Percentiles rank a stretch among this genome's conserved stretches.
These are phyloP conservation scores for Leuciscus idus DNA, from an alignment of 2,113 vertebrate species.

Conservation along the genomic window DNA sequence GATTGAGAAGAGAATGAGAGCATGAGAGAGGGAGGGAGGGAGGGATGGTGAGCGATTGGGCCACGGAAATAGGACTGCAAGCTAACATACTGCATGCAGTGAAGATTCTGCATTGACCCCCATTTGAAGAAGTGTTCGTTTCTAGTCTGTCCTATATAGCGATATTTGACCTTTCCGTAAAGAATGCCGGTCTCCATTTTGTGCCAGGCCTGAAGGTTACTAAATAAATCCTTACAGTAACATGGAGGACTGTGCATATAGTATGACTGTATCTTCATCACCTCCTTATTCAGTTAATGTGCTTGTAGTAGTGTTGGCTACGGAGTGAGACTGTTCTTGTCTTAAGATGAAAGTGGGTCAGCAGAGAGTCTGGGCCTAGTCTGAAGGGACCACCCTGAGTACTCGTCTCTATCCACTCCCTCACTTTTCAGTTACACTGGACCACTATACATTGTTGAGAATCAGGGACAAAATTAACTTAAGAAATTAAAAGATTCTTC, in stretches of 20 bases:
- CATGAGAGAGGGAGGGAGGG: constrained; percentile 19
- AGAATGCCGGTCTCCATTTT: constrained; percentile 14
- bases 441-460: neutral
- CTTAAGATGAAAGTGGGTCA: constrained; percentile 37
- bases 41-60: constrained; percentile 14
- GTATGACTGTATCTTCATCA: neutral
- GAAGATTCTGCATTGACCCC: constrained; percentile 20
- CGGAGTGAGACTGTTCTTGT: neutral
- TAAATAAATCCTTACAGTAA: neutral
- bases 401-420: neutral
- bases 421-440: neutral
- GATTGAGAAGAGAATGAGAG: constrained; percentile 44
- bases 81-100: constrained; percentile 5
- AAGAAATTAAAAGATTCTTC: neutral
- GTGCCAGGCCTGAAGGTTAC: neutral
- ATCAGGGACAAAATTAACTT: neutral
- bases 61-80: constrained; percentile 14
- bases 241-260: neutral
- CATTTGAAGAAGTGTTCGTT: neutral
- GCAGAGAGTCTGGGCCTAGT: constrained; percentile 36
- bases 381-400: constrained; percentile 24
- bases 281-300: neutral
- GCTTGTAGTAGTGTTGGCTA: constrained; percentile 12
- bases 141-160: constrained; percentile 13
- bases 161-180: constrained; percentile 20